Evolutionary conservation across 2,113 vertebrate species (phyloP), one percentile per base, ranked within the genome.

Genomic region (Oenanthe oenanthe): DNA sequence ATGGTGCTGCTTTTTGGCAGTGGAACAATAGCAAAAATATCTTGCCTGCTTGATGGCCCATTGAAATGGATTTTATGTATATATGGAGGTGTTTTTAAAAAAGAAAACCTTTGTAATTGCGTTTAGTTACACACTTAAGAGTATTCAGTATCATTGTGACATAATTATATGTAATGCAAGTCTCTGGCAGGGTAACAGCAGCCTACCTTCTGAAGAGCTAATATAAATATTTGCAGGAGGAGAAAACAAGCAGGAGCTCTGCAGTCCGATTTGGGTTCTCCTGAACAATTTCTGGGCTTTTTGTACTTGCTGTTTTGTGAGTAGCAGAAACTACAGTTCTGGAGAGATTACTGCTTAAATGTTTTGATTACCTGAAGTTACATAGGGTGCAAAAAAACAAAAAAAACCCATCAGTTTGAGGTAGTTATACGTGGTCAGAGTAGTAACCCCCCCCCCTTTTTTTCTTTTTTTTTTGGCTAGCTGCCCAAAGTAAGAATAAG

Each of bases 211-310:
- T 73, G 68, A 81, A 91, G 66, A 71, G 70, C 89, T 58, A 61
- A 34, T 57, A 24, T 53, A 96, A 87, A 92, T 79, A 91, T 82
- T 94, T 93, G 81, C 20, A 57, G 70, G 32, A 58, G 70, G 54
- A 73, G 57, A 67, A 86, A 91, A 67, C 47, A 86, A 88, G 45
- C 29, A 31, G 47, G 57, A 91, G 50, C n/a, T 42, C 77, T 95
- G 61, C 47, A 89, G 71, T 72, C 79, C 76, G 76, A 70, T 45
- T 68, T 50, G 19, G 0, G 2, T 31, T 87, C 9, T 56, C 32
- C 38, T 53, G 65, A 28, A 12, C 2, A 0, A 3, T 71, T 80
- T 25, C 4, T 34, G 56, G 16, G 4, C 4, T 20, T 56, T 16
- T 42, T 25, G 26, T 66, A 2, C 24, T 47, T 4, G 8, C 40